Conservation (phyloP, 2,888 invertebrate species). For the Dysmachus trigonus region DNA sequence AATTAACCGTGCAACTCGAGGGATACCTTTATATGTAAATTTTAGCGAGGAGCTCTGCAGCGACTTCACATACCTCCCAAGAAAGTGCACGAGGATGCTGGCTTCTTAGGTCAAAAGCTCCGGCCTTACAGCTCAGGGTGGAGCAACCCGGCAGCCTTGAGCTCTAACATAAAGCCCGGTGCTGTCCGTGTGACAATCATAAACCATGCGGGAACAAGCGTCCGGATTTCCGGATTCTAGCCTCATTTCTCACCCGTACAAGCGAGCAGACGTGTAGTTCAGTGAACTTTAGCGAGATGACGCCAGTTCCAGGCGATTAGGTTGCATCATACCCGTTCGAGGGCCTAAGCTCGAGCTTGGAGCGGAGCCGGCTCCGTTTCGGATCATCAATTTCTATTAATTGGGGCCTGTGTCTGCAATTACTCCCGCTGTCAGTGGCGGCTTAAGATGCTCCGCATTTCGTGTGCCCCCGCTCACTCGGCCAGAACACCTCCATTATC, state of each 20-base stretch:
- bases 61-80: neutral
- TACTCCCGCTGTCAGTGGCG: conserved; percentile 18
- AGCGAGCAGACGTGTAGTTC: neutral
- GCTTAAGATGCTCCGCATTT: neutral
- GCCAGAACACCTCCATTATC: conserved; percentile 31
- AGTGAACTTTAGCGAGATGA: conserved; percentile 6
- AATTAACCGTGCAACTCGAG: too few species aligned
- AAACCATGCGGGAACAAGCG: conserved; percentile 12
- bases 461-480: neutral
- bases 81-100: too few species aligned
- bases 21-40: neutral
- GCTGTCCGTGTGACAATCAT: conserved; percentile 18
- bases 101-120: neutral
- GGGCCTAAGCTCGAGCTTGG: conserved; percentile 14
- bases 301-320: conserved; percentile 37
- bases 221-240: conserved; percentile 3
- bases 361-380: conserved; percentile 4
- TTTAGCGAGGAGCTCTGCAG: neutral
- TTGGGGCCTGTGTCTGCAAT: conserved; percentile 20
- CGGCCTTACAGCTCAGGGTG: neutral
- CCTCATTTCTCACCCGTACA: neutral
- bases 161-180: too few species aligned
- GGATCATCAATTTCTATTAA: conserved; percentile 41
- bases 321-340: conserved; percentile 17
- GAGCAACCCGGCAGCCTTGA: too few species aligned